phyloP scores from a whole-genome alignment of 2,888 invertebrate genomes.

The Spodoptera picta region DNA sequence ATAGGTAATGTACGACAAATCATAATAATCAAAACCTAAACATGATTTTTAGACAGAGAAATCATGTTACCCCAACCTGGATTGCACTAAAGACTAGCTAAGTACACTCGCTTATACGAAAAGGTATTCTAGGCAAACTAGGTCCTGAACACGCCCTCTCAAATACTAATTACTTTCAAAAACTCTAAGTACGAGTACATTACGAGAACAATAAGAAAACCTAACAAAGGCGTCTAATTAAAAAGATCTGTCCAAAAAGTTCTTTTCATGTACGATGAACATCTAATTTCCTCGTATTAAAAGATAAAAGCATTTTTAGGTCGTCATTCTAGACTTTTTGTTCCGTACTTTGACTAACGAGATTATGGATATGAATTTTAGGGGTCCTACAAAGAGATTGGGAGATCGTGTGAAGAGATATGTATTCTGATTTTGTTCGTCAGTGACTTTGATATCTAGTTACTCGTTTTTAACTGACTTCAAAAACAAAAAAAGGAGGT shows the following conservation, averaged over 20 bases:
- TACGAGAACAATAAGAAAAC: neutral
- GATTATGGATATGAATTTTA: constrained; percentile 13
- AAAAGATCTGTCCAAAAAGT: neutral
- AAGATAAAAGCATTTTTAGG: constrained; percentile 23
- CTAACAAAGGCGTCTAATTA: neutral
- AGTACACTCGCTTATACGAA: too few species aligned
- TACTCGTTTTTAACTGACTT: neutral
- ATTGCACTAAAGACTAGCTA: too few species aligned
- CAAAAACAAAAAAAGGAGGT: too few species aligned
- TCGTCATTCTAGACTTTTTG: constrained; percentile 14
- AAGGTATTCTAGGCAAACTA: too few species aligned
- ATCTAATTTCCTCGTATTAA: constrained; percentile 12
- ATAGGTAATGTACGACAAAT: too few species aligned
- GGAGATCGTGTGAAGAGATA: constrained; percentile 25
- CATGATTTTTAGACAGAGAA: too few species aligned
- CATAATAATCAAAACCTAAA: too few species aligned
- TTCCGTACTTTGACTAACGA: constrained; percentile 18
- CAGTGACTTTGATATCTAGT: neutral
- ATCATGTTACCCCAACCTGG: too few species aligned
- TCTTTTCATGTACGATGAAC: neutral
- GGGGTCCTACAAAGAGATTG: constrained; percentile 8
- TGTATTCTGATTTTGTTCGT: constrained; percentile 2
- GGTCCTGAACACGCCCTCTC: too few species aligned
- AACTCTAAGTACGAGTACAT: too few species aligned
- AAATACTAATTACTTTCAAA: too few species aligned